These are phyloP conservation scores for Tuberolachnus salignus DNA, from an alignment of 2,888 invertebrate species.

Conservation along the genomic window DNA sequence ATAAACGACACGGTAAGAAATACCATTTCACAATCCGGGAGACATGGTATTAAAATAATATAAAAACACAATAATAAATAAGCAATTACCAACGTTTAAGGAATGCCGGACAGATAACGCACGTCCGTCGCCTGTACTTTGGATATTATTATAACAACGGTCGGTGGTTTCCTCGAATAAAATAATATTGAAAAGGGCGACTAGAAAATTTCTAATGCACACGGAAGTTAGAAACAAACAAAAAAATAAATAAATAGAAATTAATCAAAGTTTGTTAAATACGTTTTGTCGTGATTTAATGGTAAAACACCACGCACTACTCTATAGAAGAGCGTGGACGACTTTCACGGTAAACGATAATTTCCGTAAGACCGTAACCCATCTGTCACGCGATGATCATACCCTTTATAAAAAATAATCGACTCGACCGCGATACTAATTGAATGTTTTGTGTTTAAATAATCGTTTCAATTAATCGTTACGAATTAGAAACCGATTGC, in stretches of 20 bases:
- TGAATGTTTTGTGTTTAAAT: neutral
- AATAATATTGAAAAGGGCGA: neutral
- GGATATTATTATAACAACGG: neutral
- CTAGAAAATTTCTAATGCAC: too few relatives aligned
- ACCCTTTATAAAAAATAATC: neutral
- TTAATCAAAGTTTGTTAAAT: neutral
- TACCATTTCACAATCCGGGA: too few relatives aligned
- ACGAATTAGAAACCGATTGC: slow-evolving; percentile 26
- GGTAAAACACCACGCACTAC: neutral
- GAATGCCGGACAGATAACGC: slow-evolving; percentile 10
- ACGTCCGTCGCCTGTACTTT: neutral
- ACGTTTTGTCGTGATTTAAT: neutral
- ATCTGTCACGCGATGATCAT: neutral
- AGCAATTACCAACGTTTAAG: slow-evolving; percentile 11
- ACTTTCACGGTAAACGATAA: neutral
- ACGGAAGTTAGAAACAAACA: neutral
- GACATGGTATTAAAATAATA: too few relatives aligned
- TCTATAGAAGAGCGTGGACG: neutral
- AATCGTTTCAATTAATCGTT: neutral
- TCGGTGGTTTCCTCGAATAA: neutral
- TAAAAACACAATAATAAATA: neutral
- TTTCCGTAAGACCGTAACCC: neutral
- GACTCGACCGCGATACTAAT: slow-evolving; percentile 8
- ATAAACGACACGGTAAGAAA: neutral
- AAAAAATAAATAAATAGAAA: neutral